These are phyloP conservation scores for Nephrotoma appendiculata DNA, from an alignment of 2,888 invertebrate genomes.

Conservation along the genomic window DNA sequence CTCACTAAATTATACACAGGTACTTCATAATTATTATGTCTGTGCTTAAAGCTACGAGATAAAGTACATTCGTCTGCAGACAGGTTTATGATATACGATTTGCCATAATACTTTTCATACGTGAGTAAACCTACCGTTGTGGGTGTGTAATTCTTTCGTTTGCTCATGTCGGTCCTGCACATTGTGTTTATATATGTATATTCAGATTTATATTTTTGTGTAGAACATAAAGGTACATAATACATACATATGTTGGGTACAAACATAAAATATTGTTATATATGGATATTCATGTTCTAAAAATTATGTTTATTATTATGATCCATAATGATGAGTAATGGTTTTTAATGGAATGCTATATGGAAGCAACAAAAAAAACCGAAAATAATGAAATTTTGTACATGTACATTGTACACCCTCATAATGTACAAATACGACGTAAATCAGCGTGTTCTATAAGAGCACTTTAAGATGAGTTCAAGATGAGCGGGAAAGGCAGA, in stretches of 20 bases:
- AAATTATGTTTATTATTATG: neutral
- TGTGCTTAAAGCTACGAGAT: neutral
- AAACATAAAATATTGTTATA: neutral
- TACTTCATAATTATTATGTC: neutral
- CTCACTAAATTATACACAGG: neutral
- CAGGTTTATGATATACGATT: neutral
- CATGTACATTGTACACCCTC: no score
- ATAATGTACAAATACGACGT: neutral
- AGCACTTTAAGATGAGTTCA: neutral
- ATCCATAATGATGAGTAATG: neutral
- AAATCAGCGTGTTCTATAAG: neutral
- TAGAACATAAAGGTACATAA: neutral
- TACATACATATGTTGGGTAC: neutral
- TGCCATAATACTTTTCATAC: neutral
- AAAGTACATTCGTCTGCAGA: neutral
- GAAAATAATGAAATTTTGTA: neutral
- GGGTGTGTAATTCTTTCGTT: neutral
- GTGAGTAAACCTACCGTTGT: neutral
- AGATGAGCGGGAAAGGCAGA: no score
- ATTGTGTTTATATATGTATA: neutral
- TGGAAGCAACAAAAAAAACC: neutral
- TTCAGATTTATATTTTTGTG: neutral
- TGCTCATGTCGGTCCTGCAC: neutral
- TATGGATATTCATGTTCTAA: neutral
- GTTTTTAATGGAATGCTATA: neutral